Evolutionary conservation across 2,113 vertebrate genomes (phyloP).

Genomic region (Phyllostomus discolor): DNA sequence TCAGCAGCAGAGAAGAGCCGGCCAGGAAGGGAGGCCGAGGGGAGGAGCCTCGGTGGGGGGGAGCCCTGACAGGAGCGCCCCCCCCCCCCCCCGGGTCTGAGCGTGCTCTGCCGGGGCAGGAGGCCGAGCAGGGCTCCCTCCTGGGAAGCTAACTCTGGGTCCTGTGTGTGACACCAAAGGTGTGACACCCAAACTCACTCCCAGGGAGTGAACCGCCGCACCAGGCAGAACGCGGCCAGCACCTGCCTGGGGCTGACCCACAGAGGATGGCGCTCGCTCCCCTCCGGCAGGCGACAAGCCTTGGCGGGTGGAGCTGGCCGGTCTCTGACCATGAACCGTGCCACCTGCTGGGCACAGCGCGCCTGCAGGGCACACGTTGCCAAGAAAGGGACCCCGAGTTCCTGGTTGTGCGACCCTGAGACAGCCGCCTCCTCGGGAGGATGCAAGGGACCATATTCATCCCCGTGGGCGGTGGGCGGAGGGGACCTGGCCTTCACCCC

Average conservation of each 20-base stretch:
- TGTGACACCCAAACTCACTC: rapidly evolving
- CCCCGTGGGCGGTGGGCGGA: no score
- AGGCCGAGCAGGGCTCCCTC: not conserved
- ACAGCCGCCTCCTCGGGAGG: no score
- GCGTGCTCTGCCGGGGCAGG: no score
- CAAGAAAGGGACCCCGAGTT: not conserved
- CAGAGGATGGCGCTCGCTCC: no score
- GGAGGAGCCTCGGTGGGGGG: no score
- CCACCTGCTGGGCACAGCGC: no score
- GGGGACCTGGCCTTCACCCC: not conserved
- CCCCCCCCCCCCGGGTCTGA: not conserved
- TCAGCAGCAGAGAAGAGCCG: not conserved
- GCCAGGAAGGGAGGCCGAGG: not conserved
- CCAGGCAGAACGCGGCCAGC: no score
- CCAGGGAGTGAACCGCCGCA: no score
- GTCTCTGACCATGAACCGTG: no score
- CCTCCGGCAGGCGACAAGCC: no score
- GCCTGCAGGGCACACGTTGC: not conserved
- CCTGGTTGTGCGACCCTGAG: not conserved
- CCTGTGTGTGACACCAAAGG: rapidly evolving
- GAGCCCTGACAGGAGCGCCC: no score
- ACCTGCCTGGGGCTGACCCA: not conserved
- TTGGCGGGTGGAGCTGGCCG: rapidly evolving
- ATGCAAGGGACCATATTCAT: no score
- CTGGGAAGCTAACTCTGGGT: not conserved